Conservation (phyloP, 2,113 vertebrate species). For the Triplophysa rosa region DNA sequence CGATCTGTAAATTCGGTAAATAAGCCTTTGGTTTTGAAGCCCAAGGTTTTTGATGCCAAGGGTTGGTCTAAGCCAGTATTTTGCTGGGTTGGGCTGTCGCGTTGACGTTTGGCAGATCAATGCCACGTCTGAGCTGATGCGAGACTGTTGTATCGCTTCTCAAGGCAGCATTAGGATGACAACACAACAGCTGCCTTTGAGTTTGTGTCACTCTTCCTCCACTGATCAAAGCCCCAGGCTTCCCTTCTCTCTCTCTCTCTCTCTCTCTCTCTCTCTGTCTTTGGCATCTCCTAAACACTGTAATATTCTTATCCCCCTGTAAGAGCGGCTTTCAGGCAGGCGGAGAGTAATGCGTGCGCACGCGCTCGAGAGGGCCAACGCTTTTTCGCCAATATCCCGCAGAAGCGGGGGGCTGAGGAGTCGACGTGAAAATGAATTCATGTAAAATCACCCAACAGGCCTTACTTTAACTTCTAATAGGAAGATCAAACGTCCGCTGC, state of each 20-base stretch:
- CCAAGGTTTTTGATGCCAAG: conserved; percentile 14
- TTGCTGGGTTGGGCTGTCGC: conserved; percentile 42
- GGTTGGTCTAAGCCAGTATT: conserved; percentile 36
- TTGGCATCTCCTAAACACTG: conserved; percentile 49
- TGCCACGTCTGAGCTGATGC: conserved; percentile 40
- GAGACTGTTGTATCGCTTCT: conserved; percentile 33
- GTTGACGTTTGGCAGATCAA: conserved; percentile 44
- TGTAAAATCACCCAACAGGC: conserved; percentile 54
- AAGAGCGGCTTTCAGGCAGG: conserved; percentile 41
- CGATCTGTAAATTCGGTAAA: conserved; percentile 23
- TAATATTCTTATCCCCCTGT: conserved; percentile 45
- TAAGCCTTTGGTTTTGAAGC: conserved; percentile 27
- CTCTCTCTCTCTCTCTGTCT: conserved; percentile 32
- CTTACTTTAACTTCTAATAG: conserved; percentile 62
- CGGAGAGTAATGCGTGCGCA: background rate
- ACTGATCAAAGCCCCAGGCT: conserved; percentile 54
- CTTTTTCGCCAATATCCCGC: conserved; percentile 41
- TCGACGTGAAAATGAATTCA: conserved; percentile 54
- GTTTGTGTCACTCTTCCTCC: conserved; percentile 50
- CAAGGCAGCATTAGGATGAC: conserved; percentile 41
- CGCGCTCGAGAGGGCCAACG: conserved; percentile 25
- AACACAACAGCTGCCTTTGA: conserved; percentile 38
- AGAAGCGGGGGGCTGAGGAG: conserved; percentile 38
- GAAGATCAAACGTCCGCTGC: conserved; percentile 56
- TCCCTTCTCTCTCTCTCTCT: conserved; percentile 19